Conservation (phyloP, 2,888 invertebrate species). For the Cacoxenus indagator region DNA sequence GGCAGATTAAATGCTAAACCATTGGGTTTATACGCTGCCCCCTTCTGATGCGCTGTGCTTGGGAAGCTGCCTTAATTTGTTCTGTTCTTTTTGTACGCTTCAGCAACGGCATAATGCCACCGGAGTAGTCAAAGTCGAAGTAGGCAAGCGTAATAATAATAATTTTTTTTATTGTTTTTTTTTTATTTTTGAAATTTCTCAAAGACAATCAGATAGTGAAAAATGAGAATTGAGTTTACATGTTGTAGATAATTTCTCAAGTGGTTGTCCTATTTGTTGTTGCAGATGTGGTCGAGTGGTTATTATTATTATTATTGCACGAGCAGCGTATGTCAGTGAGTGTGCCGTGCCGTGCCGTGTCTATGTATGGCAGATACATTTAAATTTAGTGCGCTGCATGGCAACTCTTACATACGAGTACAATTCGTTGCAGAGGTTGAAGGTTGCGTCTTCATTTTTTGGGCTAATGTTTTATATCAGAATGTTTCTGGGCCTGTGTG, state of each 20-base stretch:
- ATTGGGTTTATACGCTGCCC: slow-evolving; percentile 1
- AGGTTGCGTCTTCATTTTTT: too few species aligned
- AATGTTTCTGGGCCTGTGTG: neutral
- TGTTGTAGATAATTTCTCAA: slow-evolving; percentile 66
- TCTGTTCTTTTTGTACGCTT: slow-evolving; percentile 35
- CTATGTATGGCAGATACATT: neutral
- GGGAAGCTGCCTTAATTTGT: slow-evolving; percentile 1
- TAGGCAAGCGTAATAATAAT: slow-evolving; percentile 2
- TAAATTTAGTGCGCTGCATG: too few species aligned
- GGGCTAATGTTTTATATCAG: too few species aligned
- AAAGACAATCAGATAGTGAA: slow-evolving; percentile 54
- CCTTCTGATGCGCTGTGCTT: too few species aligned
- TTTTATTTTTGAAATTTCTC: slow-evolving; percentile 25
- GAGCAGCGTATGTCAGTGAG: too few species aligned
- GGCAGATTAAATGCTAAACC: slow-evolving; percentile 61
- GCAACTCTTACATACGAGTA: too few species aligned
- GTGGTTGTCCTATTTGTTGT: slow-evolving; percentile 40
- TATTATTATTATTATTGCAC: neutral
- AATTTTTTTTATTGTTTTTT: neutral
- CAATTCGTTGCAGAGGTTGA: too few species aligned
- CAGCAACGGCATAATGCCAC: slow-evolving; percentile 19
- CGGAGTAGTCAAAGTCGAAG: slow-evolving; percentile 22
- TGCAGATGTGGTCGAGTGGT: neutral
- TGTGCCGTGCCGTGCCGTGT: too few species aligned
- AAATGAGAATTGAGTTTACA: slow-evolving; percentile 69